Evolutionary conservation across 2,888 invertebrate genomes (phyloP).

Genomic region (Dastarcus helophoroides): DNA sequence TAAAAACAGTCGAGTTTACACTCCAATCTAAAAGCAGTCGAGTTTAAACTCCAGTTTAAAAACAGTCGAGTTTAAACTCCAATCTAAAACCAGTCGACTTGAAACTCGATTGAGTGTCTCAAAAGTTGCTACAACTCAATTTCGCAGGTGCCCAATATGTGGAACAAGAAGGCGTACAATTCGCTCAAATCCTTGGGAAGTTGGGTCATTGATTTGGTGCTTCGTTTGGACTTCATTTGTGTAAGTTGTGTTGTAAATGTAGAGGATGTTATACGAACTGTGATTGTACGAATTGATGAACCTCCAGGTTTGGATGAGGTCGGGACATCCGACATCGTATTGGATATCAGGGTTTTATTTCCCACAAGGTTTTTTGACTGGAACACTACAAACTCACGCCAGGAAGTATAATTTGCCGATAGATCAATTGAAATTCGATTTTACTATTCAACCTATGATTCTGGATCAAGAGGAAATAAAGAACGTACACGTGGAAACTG

Average conservation of each 20-base stretch:
- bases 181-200: slow-evolving; percentile 78
- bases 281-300: slow-evolving; percentile 1
- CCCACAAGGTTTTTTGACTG: slow-evolving; percentile 87
- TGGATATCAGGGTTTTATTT: slow-evolving; percentile 93
- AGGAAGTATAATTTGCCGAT: slow-evolving; percentile 78
- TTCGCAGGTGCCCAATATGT: slow-evolving; percentile 61
- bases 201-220: slow-evolving; percentile 73
- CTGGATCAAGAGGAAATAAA: slow-evolving; percentile 60
- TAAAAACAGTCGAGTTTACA: too few species aligned
- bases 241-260: slow-evolving; percentile 33
- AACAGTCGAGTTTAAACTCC: too few species aligned
- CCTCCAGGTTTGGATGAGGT: slow-evolving; percentile 55
- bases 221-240: slow-evolving; percentile 69
- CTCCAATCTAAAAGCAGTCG: too few species aligned
- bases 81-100: too few species aligned
- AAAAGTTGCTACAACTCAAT: too few species aligned
- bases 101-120: too few species aligned
- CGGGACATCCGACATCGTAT: slow-evolving; percentile 66
- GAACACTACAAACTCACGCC: slow-evolving; percentile 79
- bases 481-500: slow-evolving; percentile 32
- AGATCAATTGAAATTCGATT: slow-evolving; percentile 74
- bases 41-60: too few species aligned
- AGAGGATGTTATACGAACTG: slow-evolving; percentile 6
- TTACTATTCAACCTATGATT: slow-evolving; percentile 44
- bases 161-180: slow-evolving; percentile 74